Evolutionary conservation across 2,113 vertebrate genomes (phyloP).

Genomic region (Kryptolebias marmoratus): DNA sequence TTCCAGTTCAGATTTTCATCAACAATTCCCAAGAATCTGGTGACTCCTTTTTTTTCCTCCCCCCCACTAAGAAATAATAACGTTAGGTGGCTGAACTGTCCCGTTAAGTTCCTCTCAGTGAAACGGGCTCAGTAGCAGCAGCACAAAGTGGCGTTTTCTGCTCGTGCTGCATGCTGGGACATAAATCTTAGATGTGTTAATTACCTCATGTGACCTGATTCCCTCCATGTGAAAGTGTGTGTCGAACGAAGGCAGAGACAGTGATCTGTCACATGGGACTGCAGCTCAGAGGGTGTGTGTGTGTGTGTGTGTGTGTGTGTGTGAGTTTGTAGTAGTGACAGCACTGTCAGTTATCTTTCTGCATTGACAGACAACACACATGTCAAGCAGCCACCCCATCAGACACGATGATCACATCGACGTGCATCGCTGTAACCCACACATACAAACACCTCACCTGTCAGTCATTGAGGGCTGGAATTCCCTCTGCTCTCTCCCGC

Average conservation of each 20-base stretch:
- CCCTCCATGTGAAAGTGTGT: conserved; percentile 37
- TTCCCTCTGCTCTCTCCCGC: conserved; percentile 49
- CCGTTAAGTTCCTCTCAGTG: too few species aligned
- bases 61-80: too few species aligned
- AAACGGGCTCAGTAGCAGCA: neutral
- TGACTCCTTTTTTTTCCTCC: too few species aligned
- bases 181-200: conserved; percentile 63
- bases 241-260: conserved; percentile 40
- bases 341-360: conserved; percentile 55
- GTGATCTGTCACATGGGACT: conserved; percentile 43
- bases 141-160: conserved; percentile 2
- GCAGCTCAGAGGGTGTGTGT: neutral
- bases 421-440: conserved; percentile 9
- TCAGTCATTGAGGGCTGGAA: conserved; percentile 56
- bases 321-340: conserved; percentile 13
- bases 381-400: conserved; percentile 47
- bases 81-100: too few species aligned
- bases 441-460: conserved; percentile 44
- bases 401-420: conserved; percentile 42
- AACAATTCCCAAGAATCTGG: too few species aligned
- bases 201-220: conserved; percentile 62
- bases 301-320: conserved; percentile 15
- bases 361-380: conserved; percentile 52
- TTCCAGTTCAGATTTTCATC: too few species aligned
- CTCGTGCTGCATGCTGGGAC: conserved; percentile 21